Evolutionary conservation across 2,797 vertebrate genomes (phyloP), one percentile per base, ranked within the genome.

Genomic region (Galago senegalensis): DNA sequence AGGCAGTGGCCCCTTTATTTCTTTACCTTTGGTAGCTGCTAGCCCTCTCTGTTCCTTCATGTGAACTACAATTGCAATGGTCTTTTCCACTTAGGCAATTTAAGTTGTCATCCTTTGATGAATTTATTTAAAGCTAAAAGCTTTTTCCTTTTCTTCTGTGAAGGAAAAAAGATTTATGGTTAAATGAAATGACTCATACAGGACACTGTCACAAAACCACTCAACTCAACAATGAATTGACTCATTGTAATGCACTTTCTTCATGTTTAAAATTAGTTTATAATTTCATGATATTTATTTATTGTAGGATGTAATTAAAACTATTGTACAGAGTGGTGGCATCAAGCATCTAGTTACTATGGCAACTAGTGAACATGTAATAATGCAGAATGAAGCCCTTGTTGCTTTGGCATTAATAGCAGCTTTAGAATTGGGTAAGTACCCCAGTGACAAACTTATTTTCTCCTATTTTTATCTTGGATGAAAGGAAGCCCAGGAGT

Each of bases 381-480:
- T 99, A 97, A 99, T 99, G 99, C 99, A 99, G 98, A 99, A 99
- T 0, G 99, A 99, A 98, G 99, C 99, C 5, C 99, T 99, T 34
- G 99, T 99, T 98, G 99, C 99, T 69, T 96, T 99, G 98, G 99
- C 99, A 69, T 98, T 99, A 97, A 99, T 99, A 97, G 99, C 99
- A 0, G 99, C 99, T 29, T 99, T 99, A 98, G 99, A 99, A 98
- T 98, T 99, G 98, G 99, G 99, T 99, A 98, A 99, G 98, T 99
- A 98, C 96, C 93, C 92, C 83, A 49, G 63, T 43, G 5, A 88
- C 88, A 96, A 93, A 89, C 61, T 84, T 77, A 77, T 58, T 94
- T 77, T 87, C 29, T 93, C 34, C 92, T 97, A 46, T 88, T 94
- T 94, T 90, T 97, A 84, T 92, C 87, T 93, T 75, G 67, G 9